Percentiles rank a stretch among this genome's conserved stretches.
Conservation (phyloP, 2,888 invertebrate genomes). For the Watsonalla cultraria region DNA sequence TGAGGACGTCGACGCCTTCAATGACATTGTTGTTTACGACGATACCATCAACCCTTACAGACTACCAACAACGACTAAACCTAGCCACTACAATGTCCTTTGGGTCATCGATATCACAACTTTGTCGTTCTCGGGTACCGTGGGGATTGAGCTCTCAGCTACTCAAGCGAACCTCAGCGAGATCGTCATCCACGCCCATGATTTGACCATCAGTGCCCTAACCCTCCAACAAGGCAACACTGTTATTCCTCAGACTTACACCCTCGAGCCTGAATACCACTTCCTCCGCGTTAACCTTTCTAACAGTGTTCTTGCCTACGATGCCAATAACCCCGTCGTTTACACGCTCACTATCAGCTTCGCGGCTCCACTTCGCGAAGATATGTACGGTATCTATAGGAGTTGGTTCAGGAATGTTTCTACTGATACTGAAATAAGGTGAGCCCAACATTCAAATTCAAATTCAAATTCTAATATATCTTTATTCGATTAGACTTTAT, state of each 20-base stretch:
- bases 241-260: slow-evolving; percentile 13
- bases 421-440: slow-evolving; percentile 32
- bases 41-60: slow-evolving; percentile 43
- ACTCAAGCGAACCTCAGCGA: slow-evolving; percentile 41
- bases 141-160: slow-evolving; percentile 48
- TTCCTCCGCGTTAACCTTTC: slow-evolving; percentile 40
- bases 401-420: slow-evolving; percentile 55
- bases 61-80: slow-evolving; percentile 70
- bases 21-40: slow-evolving; percentile 14
- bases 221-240: slow-evolving; percentile 51
- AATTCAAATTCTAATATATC: no score
- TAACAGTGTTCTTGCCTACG: slow-evolving; percentile 30
- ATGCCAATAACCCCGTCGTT: slow-evolving; percentile 18
- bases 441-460: slow-evolving; percentile 7
- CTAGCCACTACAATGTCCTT: slow-evolving; percentile 69
- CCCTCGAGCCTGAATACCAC: slow-evolving; percentile 31
- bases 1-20: slow-evolving; percentile 37
- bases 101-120: slow-evolving; percentile 58
- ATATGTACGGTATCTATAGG: slow-evolving; percentile 67
- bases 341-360: slow-evolving; percentile 48
- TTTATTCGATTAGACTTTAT: no score
- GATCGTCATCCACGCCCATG: slow-evolving; percentile 55
- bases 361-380: slow-evolving; percentile 41
- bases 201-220: slow-evolving; percentile 41
- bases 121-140: slow-evolving; percentile 49